Evolutionary conservation across 2,888 invertebrate genomes (phyloP).

Genomic region (Rotaria sp.): DNA sequence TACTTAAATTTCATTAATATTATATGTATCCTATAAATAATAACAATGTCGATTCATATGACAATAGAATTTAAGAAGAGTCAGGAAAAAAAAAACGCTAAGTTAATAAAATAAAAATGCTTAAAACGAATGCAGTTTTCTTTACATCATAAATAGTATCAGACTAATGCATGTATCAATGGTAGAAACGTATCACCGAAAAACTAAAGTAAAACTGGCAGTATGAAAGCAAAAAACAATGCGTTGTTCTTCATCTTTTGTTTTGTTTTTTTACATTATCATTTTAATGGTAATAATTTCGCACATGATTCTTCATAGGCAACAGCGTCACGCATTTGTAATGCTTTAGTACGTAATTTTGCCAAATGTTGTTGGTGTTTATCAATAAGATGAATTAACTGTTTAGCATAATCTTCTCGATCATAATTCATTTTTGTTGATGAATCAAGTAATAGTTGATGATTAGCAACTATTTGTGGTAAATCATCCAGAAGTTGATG

Average conservation of each 20-base stretch:
- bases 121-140: neutral
- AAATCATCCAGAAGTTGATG: constrained; percentile 29
- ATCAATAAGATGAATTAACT: constrained; percentile 31
- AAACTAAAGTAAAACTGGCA: neutral
- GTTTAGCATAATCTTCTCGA: constrained; percentile 38
- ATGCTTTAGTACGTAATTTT: neutral
- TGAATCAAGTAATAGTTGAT: constrained; percentile 33
- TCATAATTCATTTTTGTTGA: constrained; percentile 36
- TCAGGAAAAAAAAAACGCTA: neutral
- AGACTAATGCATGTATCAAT: neutral
- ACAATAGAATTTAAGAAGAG: neutral
- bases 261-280: neutral
- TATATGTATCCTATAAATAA: neutral
- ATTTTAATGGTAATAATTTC: neutral
- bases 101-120: neutral
- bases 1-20: neutral
- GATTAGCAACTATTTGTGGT: constrained; percentile 18
- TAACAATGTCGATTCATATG: neutral
- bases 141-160: constrained; percentile 16
- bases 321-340: constrained; percentile 14
- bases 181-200: neutral
- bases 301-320: neutral
- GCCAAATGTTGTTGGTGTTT: constrained; percentile 6
- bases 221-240: neutral
- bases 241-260: neutral